Conservation (phyloP, 1,140 invertebrate genomes). For the Sarcophaga peregrina region DNA sequence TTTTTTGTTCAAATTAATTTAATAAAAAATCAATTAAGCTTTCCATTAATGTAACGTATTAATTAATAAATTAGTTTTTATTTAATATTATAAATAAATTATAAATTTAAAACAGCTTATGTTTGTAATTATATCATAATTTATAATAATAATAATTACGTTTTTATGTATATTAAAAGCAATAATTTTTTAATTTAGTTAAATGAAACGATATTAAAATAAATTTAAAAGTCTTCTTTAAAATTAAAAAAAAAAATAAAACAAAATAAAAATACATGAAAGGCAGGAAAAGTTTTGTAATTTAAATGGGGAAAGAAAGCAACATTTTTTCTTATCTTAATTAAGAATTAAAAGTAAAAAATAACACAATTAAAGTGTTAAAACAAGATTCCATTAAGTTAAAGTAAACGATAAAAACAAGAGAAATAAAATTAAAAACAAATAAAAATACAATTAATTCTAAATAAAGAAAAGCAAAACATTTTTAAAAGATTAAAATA, state of each 20-base stretch:
- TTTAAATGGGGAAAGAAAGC: background rate
- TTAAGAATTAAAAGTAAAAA: constrained; percentile 4
- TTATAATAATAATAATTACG: background rate
- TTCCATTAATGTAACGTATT: too few species aligned
- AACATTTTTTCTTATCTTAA: constrained; percentile 3
- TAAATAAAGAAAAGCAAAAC: background rate
- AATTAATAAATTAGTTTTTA: too few species aligned
- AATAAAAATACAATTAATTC: background rate
- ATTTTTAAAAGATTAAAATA: constrained; percentile 21
- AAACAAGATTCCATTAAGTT: constrained; percentile 39
- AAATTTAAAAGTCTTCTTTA: background rate
- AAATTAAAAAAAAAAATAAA: too few species aligned
- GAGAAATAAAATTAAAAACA: too few species aligned
- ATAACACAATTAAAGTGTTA: constrained; percentile 26
- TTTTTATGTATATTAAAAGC: background rate
- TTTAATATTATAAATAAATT: too few species aligned
- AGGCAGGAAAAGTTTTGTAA: background rate
- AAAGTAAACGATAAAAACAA: constrained; percentile 21
- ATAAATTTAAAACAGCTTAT: too few species aligned
- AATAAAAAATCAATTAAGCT: too few species aligned
- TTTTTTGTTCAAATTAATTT: too few species aligned
- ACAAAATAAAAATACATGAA: background rate
- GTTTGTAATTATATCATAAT: background rate
- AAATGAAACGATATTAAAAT: too few species aligned
- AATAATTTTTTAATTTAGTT: background rate